phyloP scores from a whole-genome alignment of 1,140 invertebrate species.

The Eciton burchellii region DNA sequence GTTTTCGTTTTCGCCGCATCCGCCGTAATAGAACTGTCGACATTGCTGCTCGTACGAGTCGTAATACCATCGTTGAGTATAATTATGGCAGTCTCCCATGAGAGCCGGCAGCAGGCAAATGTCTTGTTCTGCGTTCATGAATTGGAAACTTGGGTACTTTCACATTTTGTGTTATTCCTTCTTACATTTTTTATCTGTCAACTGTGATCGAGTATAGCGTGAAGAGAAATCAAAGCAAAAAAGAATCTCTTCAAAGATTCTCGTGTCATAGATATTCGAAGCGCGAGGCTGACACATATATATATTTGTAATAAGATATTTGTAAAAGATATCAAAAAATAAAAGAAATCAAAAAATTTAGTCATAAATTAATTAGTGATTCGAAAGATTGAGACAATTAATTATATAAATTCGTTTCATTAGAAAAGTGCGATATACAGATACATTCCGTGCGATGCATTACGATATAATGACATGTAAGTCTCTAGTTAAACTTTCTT shows the following conservation, averaged over 20 bases:
- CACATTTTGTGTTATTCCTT: no score
- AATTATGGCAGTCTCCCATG: slow-evolving; percentile 92
- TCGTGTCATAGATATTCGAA: not conserved
- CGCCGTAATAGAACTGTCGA: slow-evolving; percentile 92
- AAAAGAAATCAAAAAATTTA: not conserved
- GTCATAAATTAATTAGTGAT: not conserved
- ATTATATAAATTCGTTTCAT: slow-evolving; percentile 1
- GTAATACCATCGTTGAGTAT: slow-evolving; percentile 93
- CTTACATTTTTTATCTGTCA: not conserved
- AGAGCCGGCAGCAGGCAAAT: slow-evolving; percentile 91
- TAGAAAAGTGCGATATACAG: not conserved
- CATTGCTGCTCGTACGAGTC: slow-evolving; percentile 91
- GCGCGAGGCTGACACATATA: not conserved
- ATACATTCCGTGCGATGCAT: not conserved
- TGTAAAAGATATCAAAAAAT: not conserved
- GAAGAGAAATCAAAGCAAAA: not conserved
- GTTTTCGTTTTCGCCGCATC: slow-evolving; percentile 93
- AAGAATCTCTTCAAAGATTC: not conserved
- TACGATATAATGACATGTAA: not conserved
- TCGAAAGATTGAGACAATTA: not conserved
- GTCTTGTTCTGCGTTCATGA: slow-evolving; percentile 87
- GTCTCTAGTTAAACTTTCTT: not conserved
- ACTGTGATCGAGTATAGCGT: not conserved
- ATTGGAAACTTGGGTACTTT: not conserved
- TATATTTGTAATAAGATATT: not conserved